Base-by-base conservation (phyloP, 2,113 vertebrate genomes). In the Bombycilla garrulus region DNA sequence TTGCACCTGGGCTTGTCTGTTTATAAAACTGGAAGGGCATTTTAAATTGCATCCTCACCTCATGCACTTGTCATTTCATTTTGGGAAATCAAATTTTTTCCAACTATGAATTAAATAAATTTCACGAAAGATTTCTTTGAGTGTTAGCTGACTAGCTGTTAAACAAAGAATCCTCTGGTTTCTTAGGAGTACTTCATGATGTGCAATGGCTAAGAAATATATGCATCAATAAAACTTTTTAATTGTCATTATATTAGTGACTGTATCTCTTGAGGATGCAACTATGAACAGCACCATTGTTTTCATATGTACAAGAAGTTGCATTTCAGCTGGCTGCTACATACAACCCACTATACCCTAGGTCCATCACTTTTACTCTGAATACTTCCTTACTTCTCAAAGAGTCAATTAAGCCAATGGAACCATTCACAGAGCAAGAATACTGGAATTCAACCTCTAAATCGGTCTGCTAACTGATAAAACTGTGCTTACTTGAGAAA, bases 361-460 rank as follows among this genome's bases (percentile, higher is more conserved):
- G 67, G 64, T 57, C 42, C 58, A 88, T 53, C 79, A 26, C 47
- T 92, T 92, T 48, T 73, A n/a, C 45, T 70, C 45, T 80, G 81
- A 89, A 84, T 76, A 87, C 26, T 62, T 95, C 36, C 81, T 87
- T 85, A 88, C 84, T 94, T 96, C 38, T 42, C 51, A 80, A 89
- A 35, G 38, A 93, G 38, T 77, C 70, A 94, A 15, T 77, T 50
- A 90, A 95, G 79, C 79, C 71, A 88, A 66, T 60, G 42, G 69
- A 90, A 80, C 58, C 42, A 96, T 88, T 96, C 71, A 89, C 4
- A 76, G 50, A 92, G 81, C 12, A 72, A 86, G 53, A 66, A 90
- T 82, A 86, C 67, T 66, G 58, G 71, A 89, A 90, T 79, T 93
- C 79, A 80, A 79, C 64, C 60, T 83, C 81, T 93, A 93, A 93